A percentile compares a stretch with the other conserved stretches of the same genome.
Evolutionary conservation across 1,140 invertebrate species (phyloP).

Genomic region (Choristoneura fumiferana): DNA sequence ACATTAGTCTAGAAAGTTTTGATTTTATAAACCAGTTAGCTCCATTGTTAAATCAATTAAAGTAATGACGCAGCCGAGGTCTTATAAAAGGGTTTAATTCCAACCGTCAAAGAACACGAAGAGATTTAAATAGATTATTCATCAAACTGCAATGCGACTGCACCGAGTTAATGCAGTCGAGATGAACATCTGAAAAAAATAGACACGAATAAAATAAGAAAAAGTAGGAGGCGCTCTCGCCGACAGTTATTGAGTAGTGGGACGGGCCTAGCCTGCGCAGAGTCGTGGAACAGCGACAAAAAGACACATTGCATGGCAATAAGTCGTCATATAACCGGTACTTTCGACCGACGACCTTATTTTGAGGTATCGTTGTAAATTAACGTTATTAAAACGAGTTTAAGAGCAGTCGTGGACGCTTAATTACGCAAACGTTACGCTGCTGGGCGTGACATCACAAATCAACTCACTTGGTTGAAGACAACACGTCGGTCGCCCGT

Average conservation of each 20-base stretch:
- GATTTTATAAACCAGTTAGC: background rate
- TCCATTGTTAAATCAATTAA: no score
- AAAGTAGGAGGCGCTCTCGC: slow-evolving; percentile 72
- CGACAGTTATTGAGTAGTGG: slow-evolving; percentile 77
- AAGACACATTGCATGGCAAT: slow-evolving; percentile 47
- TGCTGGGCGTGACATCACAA: slow-evolving; percentile 77
- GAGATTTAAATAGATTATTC: slow-evolving; percentile 56
- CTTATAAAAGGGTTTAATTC: no score
- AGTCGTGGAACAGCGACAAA: slow-evolving; percentile 60
- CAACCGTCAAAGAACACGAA: background rate
- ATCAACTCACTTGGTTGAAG: slow-evolving; percentile 68
- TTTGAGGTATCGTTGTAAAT: slow-evolving; percentile 62
- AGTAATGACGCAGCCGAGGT: no score
- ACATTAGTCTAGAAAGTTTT: background rate
- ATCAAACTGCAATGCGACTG: slow-evolving; percentile 72
- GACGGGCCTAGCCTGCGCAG: slow-evolving; percentile 74
- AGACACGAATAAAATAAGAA: slow-evolving; percentile 71
- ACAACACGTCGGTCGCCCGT: slow-evolving; percentile 60
- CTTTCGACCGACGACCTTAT: slow-evolving; percentile 61
- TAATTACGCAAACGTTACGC: slow-evolving; percentile 77
- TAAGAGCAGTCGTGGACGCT: slow-evolving; percentile 55
- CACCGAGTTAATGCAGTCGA: slow-evolving; percentile 64
- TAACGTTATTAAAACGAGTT: slow-evolving; percentile 73
- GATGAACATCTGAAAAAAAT: slow-evolving; percentile 61
- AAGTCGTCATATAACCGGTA: slow-evolving; percentile 48